Percentiles rank a stretch among this genome's conserved stretches.
phyloP scores from a whole-genome alignment of 2,888 invertebrate genomes.

The Callosobruchus maculatus region DNA sequence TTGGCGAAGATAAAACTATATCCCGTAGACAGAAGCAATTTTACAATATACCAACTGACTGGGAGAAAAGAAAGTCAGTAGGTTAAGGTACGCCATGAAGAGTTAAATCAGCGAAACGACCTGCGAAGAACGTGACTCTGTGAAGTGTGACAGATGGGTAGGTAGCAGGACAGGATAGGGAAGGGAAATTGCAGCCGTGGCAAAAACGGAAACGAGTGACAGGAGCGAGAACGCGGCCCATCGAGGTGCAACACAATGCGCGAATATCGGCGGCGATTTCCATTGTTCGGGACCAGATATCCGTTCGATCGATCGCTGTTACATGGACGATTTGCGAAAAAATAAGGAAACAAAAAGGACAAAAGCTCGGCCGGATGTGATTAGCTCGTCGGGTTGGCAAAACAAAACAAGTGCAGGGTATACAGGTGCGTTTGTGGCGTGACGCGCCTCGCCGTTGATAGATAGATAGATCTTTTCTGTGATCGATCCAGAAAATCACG shows the following conservation, averaged over 20 bases:
- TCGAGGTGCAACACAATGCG: not conserved
- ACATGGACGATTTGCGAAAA: not conserved
- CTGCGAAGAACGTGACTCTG: not conserved
- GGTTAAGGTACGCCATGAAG: too few relatives aligned
- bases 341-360: not conserved
- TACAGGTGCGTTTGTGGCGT: not conserved
- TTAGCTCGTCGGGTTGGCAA: not conserved
- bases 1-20: too few relatives aligned
- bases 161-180: not conserved
- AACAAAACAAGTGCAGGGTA: not conserved
- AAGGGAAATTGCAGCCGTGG: not conserved
- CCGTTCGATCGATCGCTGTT: not conserved
- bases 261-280: not conserved
- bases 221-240: not conserved
- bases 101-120: not conserved
- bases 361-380: not conserved
- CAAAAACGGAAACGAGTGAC: not conserved
- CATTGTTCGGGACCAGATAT: not conserved
- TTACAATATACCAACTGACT: too few relatives aligned
- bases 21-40: too few relatives aligned
- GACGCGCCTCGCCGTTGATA: not conserved
- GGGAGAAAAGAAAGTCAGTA: too few relatives aligned
- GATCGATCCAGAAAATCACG: not conserved
- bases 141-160: not conserved
- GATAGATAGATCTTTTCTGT: not conserved